Evolutionary conservation across 2,888 invertebrate genomes (phyloP).

Genomic region (Rhodophaea formosa): DNA sequence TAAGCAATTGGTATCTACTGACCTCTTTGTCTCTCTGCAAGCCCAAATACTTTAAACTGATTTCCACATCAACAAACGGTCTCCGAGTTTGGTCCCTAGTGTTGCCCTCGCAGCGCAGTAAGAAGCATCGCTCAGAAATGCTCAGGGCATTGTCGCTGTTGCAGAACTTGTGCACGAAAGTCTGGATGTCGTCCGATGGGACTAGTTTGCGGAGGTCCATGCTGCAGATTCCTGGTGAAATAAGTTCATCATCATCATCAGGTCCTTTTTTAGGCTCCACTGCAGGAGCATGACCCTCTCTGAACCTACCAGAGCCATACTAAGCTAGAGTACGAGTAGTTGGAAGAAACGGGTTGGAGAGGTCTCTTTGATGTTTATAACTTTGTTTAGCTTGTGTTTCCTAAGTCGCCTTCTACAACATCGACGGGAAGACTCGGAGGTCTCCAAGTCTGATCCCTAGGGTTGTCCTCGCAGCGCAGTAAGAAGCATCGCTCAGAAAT

Average conservation of each 20-base stretch:
- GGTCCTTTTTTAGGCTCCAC: no score
- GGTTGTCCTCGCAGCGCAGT: conserved; percentile 45
- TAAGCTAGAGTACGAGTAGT: no score
- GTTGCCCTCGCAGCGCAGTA: conserved; percentile 50
- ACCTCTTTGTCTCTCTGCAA: conserved; percentile 43
- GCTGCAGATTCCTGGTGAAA: conserved; percentile 67
- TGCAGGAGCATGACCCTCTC: no score
- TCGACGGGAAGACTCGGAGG: no score
- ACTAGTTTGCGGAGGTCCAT: conserved; percentile 76
- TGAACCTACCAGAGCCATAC: no score
- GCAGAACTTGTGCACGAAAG: conserved; percentile 62
- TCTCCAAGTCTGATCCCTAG: conserved; percentile 26
- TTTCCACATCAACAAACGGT: conserved; percentile 74
- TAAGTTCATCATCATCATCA: neutral
- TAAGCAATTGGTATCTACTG: no score
- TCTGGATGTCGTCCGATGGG: conserved; percentile 57
- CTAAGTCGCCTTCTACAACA: no score
- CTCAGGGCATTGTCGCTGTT: conserved; percentile 55
- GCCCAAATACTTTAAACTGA: conserved; percentile 67
- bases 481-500: conserved; percentile 70
- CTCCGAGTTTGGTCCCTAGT: conserved; percentile 36
- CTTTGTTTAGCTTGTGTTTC: no score
- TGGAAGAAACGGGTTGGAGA: no score
- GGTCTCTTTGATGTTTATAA: no score
- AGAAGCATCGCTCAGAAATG: conserved; percentile 67